Evolutionary conservation across 2,113 vertebrate species (phyloP), one percentile per base, ranked within the genome.

Genomic region (Rhynchomys soricoides): DNA sequence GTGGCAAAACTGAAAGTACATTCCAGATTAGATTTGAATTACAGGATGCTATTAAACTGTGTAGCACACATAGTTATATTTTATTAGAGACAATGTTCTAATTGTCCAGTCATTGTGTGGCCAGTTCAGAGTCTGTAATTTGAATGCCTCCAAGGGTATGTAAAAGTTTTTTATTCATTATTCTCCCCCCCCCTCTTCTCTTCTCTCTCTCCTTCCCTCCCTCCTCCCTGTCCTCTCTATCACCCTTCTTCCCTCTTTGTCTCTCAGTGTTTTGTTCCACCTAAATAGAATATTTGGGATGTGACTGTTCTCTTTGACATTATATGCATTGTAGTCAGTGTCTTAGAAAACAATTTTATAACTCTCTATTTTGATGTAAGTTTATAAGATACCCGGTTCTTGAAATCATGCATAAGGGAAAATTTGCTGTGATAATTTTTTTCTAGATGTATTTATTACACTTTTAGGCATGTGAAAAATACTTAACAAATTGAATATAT

Each of bases 381-480:
- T 90, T 43, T 93, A 6, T 26, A 88, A 24, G 4, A 31, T 89
- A 79, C 24, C 48, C 91, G 55, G 12, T n/a, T 26, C 15, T 89
- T 16, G 45, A 15, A 79, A 64, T 57, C 7, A 43, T 37, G 79
- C 62, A 40, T 2, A 88, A 26, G 45, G 5, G 31, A 57, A 85
- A 40, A 34, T 62, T 57, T n/a, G 9, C 16, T 1, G 37, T 90
- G 3, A 64, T 62, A 9, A 17, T 26, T 81, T 5, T 93, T 96
- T 21, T 70, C 7, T 83, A 31, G 24, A 48, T n/a, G 1, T 75
- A 34, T 86, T 55, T 91, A 82, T 15, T 90, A 62, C 37, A 75
- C 93, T 66, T 93, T 96, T 89, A 96, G 75, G 22, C 12, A 68
- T 81, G 17, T 85, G 77, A 87, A 95, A 64, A 93, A 55, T 40